phyloP scores from a whole-genome alignment of 2,888 invertebrate genomes.

The Mycogona germanica region DNA sequence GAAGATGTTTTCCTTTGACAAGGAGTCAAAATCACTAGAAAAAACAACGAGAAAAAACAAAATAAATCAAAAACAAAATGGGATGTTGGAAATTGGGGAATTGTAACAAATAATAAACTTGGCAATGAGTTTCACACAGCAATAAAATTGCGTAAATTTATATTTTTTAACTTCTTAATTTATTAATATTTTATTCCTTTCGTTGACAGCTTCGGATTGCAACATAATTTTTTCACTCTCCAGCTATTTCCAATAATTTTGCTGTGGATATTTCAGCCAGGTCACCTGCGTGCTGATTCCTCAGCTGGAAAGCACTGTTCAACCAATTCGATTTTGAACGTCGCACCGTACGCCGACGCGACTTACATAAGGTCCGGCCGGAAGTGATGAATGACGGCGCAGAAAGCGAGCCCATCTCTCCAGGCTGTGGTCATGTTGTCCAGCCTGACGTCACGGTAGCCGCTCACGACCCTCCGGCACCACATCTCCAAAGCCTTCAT shows the following conservation, averaged over 20 bases:
- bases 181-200: too few species aligned
- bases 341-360: background rate
- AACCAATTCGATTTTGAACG: too few species aligned
- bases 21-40: conserved; percentile 70
- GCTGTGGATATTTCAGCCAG: too few species aligned
- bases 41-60: conserved; percentile 19
- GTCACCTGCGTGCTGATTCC: too few species aligned
- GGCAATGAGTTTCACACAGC: too few species aligned
- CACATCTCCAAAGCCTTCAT: conserved; percentile 85
- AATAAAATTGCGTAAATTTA: too few species aligned
- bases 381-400: conserved; percentile 91
- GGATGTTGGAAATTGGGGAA: too few species aligned
- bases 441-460: conserved; percentile 78
- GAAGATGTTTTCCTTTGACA: conserved; percentile 74
- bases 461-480: conserved; percentile 79
- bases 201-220: too few species aligned
- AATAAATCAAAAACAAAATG: background rate
- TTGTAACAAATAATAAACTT: too few species aligned
- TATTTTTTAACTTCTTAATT: too few species aligned
- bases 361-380: conserved; percentile 93
- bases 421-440: conserved; percentile 93
- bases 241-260: too few species aligned
- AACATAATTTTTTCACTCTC: background rate
- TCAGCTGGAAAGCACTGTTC: too few species aligned
- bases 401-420: conserved; percentile 90